Conservation (phyloP, 2,888 invertebrate genomes). For the Acleris literana region DNA sequence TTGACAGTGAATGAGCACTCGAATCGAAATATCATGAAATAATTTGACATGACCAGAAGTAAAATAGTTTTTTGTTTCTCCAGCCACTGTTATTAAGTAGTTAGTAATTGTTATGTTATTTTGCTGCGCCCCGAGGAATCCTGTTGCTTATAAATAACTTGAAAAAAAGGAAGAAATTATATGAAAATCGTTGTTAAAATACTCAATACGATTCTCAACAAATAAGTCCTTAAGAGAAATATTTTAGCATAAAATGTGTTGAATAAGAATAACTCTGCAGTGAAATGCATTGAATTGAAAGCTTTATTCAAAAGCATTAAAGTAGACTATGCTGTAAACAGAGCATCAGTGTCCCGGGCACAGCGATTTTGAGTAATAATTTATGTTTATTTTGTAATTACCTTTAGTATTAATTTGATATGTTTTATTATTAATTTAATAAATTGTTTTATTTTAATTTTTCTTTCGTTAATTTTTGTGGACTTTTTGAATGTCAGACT, state of each 20-base stretch:
- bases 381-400: slow-evolving; percentile 61
- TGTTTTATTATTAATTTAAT: slow-evolving; percentile 60
- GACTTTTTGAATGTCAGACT: neutral
- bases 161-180: slow-evolving; percentile 11
- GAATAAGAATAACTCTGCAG: slow-evolving; percentile 5
- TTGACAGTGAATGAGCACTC: slow-evolving; percentile 5
- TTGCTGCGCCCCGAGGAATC: slow-evolving; percentile 11
- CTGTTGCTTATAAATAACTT: neutral
- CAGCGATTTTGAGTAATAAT: slow-evolving; percentile 59
- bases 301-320: slow-evolving; percentile 11
- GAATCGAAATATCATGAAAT: slow-evolving; percentile 1
- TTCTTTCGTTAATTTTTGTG: slow-evolving; percentile 7
- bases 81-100: slow-evolving; percentile 9
- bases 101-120: slow-evolving; percentile 30
- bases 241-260: neutral
- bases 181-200: slow-evolving; percentile 13
- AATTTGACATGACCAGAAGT: slow-evolving; percentile 16
- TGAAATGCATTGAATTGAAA: slow-evolving; percentile 1
- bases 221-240: slow-evolving; percentile 19
- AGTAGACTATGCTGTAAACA: slow-evolving; percentile 29
- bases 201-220: slow-evolving; percentile 9
- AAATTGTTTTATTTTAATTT: slow-evolving; percentile 57
- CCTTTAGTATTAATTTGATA: slow-evolving; percentile 57
- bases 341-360: slow-evolving; percentile 43
- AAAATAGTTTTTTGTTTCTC: slow-evolving; percentile 25